Percentiles rank a stretch among this genome's conserved stretches.
Evolutionary conservation across 2,113 vertebrate genomes (phyloP).

Genomic region (Notechis scutatus): DNA sequence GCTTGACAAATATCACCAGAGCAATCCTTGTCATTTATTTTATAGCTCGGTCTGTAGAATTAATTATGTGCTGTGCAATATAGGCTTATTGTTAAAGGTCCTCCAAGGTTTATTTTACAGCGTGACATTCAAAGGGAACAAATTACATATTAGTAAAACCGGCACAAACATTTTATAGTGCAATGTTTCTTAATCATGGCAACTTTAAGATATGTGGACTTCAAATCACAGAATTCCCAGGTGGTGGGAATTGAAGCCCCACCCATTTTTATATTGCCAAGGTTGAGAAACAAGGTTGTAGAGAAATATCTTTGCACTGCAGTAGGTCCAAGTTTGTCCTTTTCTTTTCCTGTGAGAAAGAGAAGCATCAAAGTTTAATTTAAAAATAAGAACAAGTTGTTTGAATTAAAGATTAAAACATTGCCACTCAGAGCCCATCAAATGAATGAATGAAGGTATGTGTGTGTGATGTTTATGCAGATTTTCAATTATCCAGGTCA

Average conservation of each 20-base stretch:
- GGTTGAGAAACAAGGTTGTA: not conserved
- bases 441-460: not conserved
- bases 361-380: not conserved
- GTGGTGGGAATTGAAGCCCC: not conserved
- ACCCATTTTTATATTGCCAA: not conserved
- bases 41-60: not conserved
- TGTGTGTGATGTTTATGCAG: not conserved
- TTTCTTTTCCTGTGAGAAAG: conserved; percentile 21
- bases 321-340: not conserved
- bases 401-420: conserved; percentile 34
- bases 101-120: conserved; percentile 1
- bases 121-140: not conserved
- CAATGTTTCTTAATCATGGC: not conserved
- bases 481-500: not conserved
- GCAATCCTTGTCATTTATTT: conserved; percentile 4
- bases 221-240: not conserved
- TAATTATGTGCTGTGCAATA: not conserved
- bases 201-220: not conserved
- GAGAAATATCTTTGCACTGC: conserved; percentile 20
- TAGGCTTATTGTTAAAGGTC: conserved; percentile 5
- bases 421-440: conserved; percentile 14
- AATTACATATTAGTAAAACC: not conserved
- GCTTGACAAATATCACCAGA: conserved; percentile 11
- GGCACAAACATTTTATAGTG: not conserved
- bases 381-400: not conserved